These are phyloP conservation scores for Agrotis segetum DNA, from an alignment of 2,888 invertebrate species.

Conservation along the genomic window DNA sequence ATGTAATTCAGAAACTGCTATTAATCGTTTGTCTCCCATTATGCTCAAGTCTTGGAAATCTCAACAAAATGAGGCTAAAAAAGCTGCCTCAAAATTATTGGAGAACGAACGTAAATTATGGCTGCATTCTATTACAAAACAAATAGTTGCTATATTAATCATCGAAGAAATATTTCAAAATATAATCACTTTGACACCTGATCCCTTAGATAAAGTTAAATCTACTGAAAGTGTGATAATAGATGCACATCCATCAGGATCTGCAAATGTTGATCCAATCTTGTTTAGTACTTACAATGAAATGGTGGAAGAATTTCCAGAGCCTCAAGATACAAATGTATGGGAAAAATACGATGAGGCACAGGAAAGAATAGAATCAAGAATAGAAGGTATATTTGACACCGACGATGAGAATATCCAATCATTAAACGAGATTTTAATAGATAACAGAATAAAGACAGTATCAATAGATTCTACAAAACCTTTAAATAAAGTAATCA, in stretches of 20 bases:
- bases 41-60: slow-evolving; percentile 83
- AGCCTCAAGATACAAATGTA: slow-evolving; percentile 83
- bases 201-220: slow-evolving; percentile 49
- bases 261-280: slow-evolving; percentile 78
- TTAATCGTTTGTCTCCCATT: slow-evolving; percentile 76
- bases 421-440: slow-evolving; percentile 77
- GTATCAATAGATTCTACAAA: slow-evolving; percentile 83
- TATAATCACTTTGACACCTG: slow-evolving; percentile 55
- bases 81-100: slow-evolving; percentile 70
- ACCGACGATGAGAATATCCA: slow-evolving; percentile 85
- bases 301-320: slow-evolving; percentile 84
- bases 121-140: slow-evolving; percentile 76
- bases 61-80: slow-evolving; percentile 81
- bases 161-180: slow-evolving; percentile 78
- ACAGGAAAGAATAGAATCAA: slow-evolving; percentile 82
- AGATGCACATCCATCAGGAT: slow-evolving; percentile 84
- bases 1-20: slow-evolving; percentile 74
- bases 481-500: slow-evolving; percentile 75
- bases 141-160: slow-evolving; percentile 76
- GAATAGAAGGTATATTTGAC: slow-evolving; percentile 85
- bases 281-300: slow-evolving; percentile 80
- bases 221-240: slow-evolving; percentile 83
- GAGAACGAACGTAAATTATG: slow-evolving; percentile 73
- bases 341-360: slow-evolving; percentile 89
- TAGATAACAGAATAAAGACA: slow-evolving; percentile 85